Evolutionary conservation across 2,888 invertebrate genomes (phyloP).

Genomic region (Napeogenes sylphis): DNA sequence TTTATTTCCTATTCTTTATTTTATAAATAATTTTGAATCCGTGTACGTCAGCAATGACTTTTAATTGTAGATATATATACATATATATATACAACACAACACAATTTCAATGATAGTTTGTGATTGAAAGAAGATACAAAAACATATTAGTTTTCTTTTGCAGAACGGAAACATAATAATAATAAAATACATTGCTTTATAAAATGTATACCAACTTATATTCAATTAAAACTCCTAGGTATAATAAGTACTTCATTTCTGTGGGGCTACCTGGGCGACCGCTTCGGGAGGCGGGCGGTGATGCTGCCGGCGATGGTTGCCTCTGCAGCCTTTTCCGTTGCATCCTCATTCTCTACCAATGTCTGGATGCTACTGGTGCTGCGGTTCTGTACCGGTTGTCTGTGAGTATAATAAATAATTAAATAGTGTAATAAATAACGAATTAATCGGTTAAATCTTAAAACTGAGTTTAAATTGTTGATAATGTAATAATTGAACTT

Average conservation of each 20-base stretch:
- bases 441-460: too few species aligned
- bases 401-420: slow-evolving; percentile 53
- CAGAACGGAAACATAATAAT: neutral
- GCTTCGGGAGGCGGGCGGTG: slow-evolving; percentile 81
- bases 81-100: too few species aligned
- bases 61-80: too few species aligned
- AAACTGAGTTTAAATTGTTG: too few species aligned
- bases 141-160: too few species aligned
- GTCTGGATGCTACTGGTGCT: slow-evolving; percentile 78
- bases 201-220: neutral
- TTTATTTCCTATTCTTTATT: too few species aligned
- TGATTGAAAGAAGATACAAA: too few species aligned
- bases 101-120: too few species aligned
- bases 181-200: neutral
- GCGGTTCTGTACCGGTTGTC: slow-evolving; percentile 82
- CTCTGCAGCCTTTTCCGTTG: slow-evolving; percentile 75
- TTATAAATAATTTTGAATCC: too few species aligned
- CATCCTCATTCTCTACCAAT: slow-evolving; percentile 78
- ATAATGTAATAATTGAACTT: neutral
- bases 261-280: slow-evolving; percentile 89
- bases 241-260: slow-evolving; percentile 85
- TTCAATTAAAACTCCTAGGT: slow-evolving; percentile 55
- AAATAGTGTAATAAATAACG: too few species aligned
- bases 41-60: too few species aligned
- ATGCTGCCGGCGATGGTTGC: slow-evolving; percentile 70